A percentile compares a stretch with the other conserved stretches of the same genome.
Conservation (phyloP, 2,888 invertebrate species). For the Dastarcus helophoroides region DNA sequence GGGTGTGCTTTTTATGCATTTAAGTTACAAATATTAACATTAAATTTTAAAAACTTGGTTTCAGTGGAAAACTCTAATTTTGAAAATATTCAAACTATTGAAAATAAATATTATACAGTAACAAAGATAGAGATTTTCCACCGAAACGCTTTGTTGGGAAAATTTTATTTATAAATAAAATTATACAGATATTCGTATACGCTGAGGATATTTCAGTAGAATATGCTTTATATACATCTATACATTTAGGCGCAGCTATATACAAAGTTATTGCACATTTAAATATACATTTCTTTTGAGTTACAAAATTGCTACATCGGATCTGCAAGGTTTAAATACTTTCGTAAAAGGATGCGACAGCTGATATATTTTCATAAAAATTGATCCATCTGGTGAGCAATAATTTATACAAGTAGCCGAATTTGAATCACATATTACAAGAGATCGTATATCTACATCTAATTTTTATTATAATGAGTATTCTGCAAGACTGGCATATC, state of each 20-base stretch:
- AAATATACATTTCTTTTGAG: conserved; percentile 29
- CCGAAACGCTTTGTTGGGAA: too few relatives aligned
- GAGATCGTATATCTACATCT: conserved; percentile 31
- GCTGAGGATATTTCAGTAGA: conserved; percentile 22
- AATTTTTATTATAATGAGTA: conserved; percentile 27
- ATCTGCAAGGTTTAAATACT: conserved; percentile 3
- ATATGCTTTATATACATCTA: conserved; percentile 32
- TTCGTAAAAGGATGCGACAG: not conserved
- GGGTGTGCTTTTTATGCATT: conserved; percentile 15
- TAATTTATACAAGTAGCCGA: conserved; percentile 26
- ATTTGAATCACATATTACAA: conserved; percentile 30
- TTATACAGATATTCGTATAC: too few relatives aligned
- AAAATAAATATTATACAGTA: not conserved
- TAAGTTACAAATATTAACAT: conserved; percentile 16
- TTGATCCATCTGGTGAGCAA: too few relatives aligned
- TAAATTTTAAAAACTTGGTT: conserved; percentile 9
- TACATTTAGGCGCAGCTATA: conserved; percentile 36
- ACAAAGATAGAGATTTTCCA: too few relatives aligned
- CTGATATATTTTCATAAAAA: conserved; percentile 18
- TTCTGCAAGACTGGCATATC: conserved; percentile 30
- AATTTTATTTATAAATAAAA: too few relatives aligned
- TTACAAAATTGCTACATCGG: conserved; percentile 11
- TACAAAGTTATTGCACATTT: conserved; percentile 40
- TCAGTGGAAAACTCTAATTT: conserved; percentile 8
- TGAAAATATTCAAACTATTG: too few relatives aligned